Conservation (phyloP, 2,797 vertebrate species). For the Lutjanus argentimaculatus region DNA sequence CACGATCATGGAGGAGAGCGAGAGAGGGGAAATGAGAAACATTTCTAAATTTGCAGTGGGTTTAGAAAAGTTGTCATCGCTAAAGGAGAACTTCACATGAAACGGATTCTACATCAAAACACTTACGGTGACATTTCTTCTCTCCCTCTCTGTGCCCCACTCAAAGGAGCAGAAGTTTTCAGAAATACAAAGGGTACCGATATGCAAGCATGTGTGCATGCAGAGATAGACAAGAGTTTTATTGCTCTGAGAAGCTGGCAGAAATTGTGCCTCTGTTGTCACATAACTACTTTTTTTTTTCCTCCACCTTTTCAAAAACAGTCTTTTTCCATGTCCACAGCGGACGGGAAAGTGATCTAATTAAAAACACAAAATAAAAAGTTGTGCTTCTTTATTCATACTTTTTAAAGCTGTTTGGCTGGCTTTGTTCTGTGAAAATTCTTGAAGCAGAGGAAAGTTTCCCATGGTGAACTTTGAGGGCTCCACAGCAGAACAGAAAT, state of each 20-base stretch:
- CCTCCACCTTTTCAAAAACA: slow-evolving; percentile 73
- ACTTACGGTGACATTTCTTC: slow-evolving; percentile 87
- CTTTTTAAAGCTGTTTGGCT: slow-evolving; percentile 78
- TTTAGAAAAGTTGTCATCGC: slow-evolving; percentile 87
- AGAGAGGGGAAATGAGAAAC: slow-evolving; percentile 78
- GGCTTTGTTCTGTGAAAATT: slow-evolving; percentile 72
- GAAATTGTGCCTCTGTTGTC: slow-evolving; percentile 85
- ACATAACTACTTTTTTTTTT: slow-evolving; percentile 70
- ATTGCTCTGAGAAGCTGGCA: slow-evolving; percentile 81
- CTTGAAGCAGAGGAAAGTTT: slow-evolving; percentile 76
- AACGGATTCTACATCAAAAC: slow-evolving; percentile 88
- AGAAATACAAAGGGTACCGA: slow-evolving; percentile 84
- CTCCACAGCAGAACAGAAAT: slow-evolving; percentile 57
- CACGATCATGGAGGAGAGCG: slow-evolving; percentile 71
- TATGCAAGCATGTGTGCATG: slow-evolving; percentile 84
- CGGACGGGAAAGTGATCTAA: slow-evolving; percentile 83
- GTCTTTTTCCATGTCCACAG: slow-evolving; percentile 80
- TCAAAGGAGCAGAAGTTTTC: slow-evolving; percentile 86
- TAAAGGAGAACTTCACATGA: slow-evolving; percentile 89
- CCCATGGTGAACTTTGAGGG: slow-evolving; percentile 74
- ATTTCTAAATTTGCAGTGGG: slow-evolving; percentile 86
- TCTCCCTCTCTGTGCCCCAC: slow-evolving; percentile 82
- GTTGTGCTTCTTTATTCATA: slow-evolving; percentile 79
- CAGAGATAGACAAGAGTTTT: slow-evolving; percentile 86
- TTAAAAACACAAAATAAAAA: slow-evolving; percentile 84